These are phyloP conservation scores for Apeltes quadracus DNA, from an alignment of 2,113 vertebrate genomes.

Conservation along the genomic window DNA sequence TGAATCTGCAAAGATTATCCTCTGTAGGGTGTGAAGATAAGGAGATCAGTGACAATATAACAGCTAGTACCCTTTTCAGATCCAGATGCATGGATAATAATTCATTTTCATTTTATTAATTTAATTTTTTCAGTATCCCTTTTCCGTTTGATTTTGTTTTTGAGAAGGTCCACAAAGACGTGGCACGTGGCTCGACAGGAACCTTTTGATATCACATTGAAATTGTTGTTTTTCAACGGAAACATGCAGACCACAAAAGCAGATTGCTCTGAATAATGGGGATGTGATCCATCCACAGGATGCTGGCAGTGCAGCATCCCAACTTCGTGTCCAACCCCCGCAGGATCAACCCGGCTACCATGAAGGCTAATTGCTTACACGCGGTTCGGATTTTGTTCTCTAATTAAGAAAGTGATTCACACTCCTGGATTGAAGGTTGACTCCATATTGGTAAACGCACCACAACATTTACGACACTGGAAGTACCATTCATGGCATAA, in stretches of 20 bases:
- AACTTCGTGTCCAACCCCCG: neutral
- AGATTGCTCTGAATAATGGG: no score
- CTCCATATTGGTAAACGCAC: conserved; percentile 56
- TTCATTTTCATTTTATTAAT: no score
- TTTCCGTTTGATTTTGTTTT: neutral
- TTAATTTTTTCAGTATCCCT: neutral
- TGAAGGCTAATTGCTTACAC: conserved; percentile 71
- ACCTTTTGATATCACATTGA: neutral
- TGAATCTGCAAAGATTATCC: no score
- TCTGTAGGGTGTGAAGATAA: neutral
- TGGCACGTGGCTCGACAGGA: neutral
- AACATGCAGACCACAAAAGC: no score
- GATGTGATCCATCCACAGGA: no score
- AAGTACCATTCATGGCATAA: conserved; percentile 28
- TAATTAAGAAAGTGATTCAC: conserved; percentile 76
- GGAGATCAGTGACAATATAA: neutral
- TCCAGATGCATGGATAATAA: neutral
- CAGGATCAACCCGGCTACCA: conserved; percentile 42
- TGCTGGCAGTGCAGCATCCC: conserved; percentile 35
- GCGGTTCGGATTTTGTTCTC: conserved; percentile 61
- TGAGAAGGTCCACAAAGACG: no score
- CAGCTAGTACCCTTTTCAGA: neutral
- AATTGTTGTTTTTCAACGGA: no score
- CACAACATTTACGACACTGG: conserved; percentile 48
- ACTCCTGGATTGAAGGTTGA: conserved; percentile 69